Conservation (phyloP, 2,888 invertebrate species). For the Cataglyphis rosenhaueri region DNA sequence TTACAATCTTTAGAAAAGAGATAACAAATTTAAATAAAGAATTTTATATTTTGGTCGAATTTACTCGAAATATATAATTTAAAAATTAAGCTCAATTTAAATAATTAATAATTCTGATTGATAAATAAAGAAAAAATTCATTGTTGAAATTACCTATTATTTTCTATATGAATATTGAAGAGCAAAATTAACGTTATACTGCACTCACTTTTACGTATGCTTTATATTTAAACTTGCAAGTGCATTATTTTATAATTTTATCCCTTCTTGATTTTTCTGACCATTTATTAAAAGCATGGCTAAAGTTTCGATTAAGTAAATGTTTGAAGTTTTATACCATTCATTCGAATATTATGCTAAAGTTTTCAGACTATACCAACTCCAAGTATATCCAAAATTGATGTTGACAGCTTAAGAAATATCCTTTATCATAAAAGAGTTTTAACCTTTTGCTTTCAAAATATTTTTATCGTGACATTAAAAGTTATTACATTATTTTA, state of each 20-base stretch:
- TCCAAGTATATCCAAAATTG: slow-evolving; percentile 20
- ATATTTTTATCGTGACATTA: slow-evolving; percentile 4
- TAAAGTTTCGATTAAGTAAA: slow-evolving; percentile 1
- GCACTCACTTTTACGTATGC: neutral
- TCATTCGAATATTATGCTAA: slow-evolving; percentile 10
- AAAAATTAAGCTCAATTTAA: neutral
- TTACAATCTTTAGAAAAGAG: neutral
- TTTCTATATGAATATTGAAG: neutral
- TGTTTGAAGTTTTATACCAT: slow-evolving; percentile 9
- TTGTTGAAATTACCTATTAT: neutral
- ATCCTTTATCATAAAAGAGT: slow-evolving; percentile 1
- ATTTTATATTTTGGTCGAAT: neutral
- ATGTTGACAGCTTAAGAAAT: neutral
- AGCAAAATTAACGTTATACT: neutral
- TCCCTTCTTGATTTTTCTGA: neutral
- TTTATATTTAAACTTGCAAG: neutral
- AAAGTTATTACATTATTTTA: neutral
- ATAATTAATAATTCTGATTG: neutral
- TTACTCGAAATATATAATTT: neutral
- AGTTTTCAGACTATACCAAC: slow-evolving; percentile 9
- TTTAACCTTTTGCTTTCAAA: neutral
- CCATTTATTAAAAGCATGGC: neutral
- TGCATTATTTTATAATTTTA: slow-evolving; percentile 17
- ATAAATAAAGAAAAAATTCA: neutral
- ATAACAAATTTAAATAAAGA: neutral